Evolutionary conservation across 2,113 vertebrate genomes (phyloP).

Genomic region (Scartelaos histophorus): DNA sequence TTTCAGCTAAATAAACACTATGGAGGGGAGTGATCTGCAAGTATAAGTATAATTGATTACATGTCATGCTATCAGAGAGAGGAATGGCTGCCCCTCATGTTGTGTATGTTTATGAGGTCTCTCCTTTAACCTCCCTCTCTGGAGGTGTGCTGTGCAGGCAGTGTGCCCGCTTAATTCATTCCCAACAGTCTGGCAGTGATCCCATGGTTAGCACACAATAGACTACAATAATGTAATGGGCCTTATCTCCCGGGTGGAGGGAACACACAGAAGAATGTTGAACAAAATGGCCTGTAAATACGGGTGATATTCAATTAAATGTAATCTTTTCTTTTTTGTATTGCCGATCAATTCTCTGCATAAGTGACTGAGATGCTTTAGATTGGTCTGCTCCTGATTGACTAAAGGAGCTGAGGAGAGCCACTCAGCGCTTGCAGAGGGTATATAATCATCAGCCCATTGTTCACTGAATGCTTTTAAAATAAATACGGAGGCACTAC

Average conservation of each 20-base stretch:
- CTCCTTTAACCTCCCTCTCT: conserved; percentile 60
- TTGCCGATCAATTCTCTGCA: conserved; percentile 55
- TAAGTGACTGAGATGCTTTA: conserved; percentile 67
- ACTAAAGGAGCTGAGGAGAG: conserved; percentile 37
- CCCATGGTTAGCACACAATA: conserved; percentile 64
- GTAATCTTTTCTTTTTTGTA: conserved; percentile 60
- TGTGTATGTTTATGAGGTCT: conserved; percentile 30
- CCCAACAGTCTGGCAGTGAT: conserved; percentile 60
- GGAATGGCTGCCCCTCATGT: conserved; percentile 42
- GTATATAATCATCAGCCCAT: conserved; percentile 14
- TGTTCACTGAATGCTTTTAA: conserved; percentile 24
- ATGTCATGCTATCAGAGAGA: conserved; percentile 17
- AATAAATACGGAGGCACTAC: conserved; percentile 21
- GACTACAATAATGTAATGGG: conserved; percentile 73
- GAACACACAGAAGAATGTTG: conserved; percentile 55
- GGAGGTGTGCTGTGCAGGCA: conserved; percentile 59
- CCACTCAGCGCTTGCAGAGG: conserved; percentile 17
- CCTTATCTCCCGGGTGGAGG: conserved; percentile 64
- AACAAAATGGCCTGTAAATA: conserved; percentile 72
- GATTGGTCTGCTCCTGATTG: conserved; percentile 42
- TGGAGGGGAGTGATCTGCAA: not conserved
- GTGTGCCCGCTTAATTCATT: conserved; percentile 73
- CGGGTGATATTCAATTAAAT: conserved; percentile 68
- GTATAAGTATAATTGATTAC: conserved; percentile 4
- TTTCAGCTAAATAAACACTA: not conserved